phyloP scores from a whole-genome alignment of 2,797 vertebrate genomes.

The Chelmon rostratus region DNA sequence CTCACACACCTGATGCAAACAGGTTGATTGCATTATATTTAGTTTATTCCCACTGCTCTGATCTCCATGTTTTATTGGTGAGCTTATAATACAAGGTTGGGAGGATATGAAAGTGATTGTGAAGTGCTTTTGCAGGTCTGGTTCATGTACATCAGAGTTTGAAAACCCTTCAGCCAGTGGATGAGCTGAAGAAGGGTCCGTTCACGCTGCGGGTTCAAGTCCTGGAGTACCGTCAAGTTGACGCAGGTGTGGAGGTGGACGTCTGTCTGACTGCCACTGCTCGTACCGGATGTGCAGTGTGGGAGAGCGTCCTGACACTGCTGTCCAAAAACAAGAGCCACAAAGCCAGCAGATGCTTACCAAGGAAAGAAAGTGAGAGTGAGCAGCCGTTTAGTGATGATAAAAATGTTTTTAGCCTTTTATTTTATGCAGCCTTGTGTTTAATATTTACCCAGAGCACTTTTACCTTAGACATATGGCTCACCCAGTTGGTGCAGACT shows the following conservation, averaged over 20 bases:
- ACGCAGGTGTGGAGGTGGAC: conserved; percentile 80
- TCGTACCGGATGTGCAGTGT: conserved; percentile 56
- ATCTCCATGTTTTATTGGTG: background rate
- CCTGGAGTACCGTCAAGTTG: conserved; percentile 61
- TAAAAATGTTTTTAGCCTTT: background rate
- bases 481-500: background rate
- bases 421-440: background rate
- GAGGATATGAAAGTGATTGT: background rate
- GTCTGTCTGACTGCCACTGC: conserved; percentile 70
- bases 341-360: background rate
- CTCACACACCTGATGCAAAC: background rate
- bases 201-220: conserved; percentile 77
- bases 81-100: background rate
- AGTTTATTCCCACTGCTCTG: background rate
- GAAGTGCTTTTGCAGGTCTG: conserved; percentile 64
- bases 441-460: background rate
- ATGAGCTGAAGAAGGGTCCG: conserved; percentile 82
- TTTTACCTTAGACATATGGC: background rate
- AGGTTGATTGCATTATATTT: background rate
- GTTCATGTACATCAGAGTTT: conserved; percentile 70
- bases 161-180: conserved; percentile 74
- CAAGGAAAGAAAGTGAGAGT: conserved; percentile 4
- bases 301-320: conserved; percentile 81
- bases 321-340: conserved; percentile 62
- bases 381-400: background rate